Evolutionary conservation across 2,797 vertebrate genomes (phyloP).

Genomic region (Pyrocephalus nanus): DNA sequence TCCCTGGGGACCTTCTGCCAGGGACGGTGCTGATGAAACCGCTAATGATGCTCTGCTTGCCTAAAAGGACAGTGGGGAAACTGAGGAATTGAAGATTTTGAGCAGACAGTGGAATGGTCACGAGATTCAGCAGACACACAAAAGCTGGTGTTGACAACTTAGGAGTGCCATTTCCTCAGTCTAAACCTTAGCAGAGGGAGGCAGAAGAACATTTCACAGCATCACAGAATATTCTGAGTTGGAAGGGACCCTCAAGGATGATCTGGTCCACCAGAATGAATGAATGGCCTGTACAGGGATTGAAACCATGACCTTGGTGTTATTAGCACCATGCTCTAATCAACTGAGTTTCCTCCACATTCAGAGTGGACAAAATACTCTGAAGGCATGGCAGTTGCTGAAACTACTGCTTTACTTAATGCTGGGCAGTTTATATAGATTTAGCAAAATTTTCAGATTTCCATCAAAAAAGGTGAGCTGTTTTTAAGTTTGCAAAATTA

Average conservation of each 20-base stretch:
- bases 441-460: background rate
- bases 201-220: background rate
- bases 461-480: background rate
- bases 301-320: background rate
- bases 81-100: background rate
- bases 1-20: background rate
- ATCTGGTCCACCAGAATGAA: background rate
- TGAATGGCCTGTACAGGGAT: too few relatives aligned
- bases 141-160: background rate
- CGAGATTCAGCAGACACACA: background rate
- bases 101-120: background rate
- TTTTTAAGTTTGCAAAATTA: background rate
- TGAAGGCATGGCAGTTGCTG: background rate
- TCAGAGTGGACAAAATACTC: background rate
- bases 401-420: background rate
- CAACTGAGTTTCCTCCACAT: background rate
- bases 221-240: background rate
- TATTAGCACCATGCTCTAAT: background rate
- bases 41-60: background rate
- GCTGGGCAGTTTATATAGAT: background rate
- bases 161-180: background rate
- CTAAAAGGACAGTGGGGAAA: background rate
- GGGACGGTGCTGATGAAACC: rapidly evolving
- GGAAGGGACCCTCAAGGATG: background rate
- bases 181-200: background rate